These are phyloP conservation scores for Knipowitschia caucasica DNA, from an alignment of 2,797 vertebrate genomes.

Conservation along the genomic window DNA sequence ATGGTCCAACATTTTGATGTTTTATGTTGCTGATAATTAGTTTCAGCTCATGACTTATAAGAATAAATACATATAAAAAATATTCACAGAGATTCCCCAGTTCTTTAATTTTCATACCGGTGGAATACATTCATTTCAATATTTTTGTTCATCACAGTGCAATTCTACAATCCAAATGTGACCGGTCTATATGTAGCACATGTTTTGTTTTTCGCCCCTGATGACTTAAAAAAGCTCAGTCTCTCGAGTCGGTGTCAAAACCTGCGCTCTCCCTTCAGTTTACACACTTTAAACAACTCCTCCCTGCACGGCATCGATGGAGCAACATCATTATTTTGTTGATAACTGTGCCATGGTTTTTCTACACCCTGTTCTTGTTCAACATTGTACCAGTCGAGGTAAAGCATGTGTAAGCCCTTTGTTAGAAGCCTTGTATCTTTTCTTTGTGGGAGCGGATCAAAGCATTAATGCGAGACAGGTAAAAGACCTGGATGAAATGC, in stretches of 20 bases:
- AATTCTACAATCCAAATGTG: too few relatives aligned
- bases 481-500: constrained; percentile 63
- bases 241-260: neutral
- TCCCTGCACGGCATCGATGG: constrained; percentile 17
- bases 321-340: constrained; percentile 26
- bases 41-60: too few relatives aligned
- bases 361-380: constrained; percentile 41
- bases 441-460: constrained; percentile 64
- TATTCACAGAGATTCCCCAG: too few relatives aligned
- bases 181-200: too few relatives aligned
- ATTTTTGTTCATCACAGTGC: too few relatives aligned
- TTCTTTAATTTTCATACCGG: too few relatives aligned
- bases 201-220: neutral
- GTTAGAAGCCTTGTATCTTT: constrained; percentile 48
- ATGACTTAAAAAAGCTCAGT: neutral
- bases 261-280: neutral
- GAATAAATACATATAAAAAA: too few relatives aligned
- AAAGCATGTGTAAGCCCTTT: constrained; percentile 52
- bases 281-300: constrained; percentile 20
- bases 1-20: too few relatives aligned
- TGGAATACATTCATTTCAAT: too few relatives aligned
- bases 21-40: too few relatives aligned
- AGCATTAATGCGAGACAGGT: constrained; percentile 65
- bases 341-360: constrained; percentile 29
- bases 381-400: constrained; percentile 37